These are phyloP conservation scores for Thecocarcelia acutangulata DNA, from an alignment of 2,888 invertebrate species.

Conservation along the genomic window DNA sequence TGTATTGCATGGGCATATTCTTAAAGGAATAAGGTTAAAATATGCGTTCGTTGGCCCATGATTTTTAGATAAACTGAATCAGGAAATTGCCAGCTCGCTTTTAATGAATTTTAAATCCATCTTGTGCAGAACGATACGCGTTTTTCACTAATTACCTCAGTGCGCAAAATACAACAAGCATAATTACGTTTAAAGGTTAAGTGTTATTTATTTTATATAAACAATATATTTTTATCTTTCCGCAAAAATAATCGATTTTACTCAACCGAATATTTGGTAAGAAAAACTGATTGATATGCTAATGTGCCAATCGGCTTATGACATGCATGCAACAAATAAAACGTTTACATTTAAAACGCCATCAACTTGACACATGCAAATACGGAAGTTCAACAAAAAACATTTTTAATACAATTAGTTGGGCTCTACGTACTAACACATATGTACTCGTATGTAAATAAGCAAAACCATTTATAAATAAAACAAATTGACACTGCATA, in stretches of 20 bases:
- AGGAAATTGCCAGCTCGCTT: no score
- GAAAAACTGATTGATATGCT: not conserved
- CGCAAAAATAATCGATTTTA: constrained; percentile 29
- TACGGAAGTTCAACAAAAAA: constrained; percentile 56
- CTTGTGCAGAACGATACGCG: no score
- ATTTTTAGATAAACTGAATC: no score
- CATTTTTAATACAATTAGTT: constrained; percentile 27
- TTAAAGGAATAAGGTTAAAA: no score
- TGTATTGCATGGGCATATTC: no score
- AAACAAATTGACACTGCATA: not conserved
- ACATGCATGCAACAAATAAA: constrained; percentile 39
- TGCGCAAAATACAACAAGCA: not conserved
- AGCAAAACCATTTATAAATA: constrained; percentile 2
- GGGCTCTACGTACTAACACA: no score
- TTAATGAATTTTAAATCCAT: no score
- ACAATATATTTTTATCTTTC: constrained; percentile 20
- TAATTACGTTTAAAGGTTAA: constrained; percentile 35
- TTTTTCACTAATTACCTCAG: no score
- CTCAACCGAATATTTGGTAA: constrained; percentile 22
- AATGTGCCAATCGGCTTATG: constrained; percentile 34
- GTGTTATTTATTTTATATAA: not conserved
- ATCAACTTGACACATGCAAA: constrained; percentile 63
- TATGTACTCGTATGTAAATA: no score
- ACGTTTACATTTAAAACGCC: constrained; percentile 12
- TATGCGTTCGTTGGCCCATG: no score